Percentiles rank a stretch among this genome's conserved stretches.
These are phyloP conservation scores for Heliothis subflexa DNA, from an alignment of 1,140 invertebrate genomes.

Conservation along the genomic window DNA sequence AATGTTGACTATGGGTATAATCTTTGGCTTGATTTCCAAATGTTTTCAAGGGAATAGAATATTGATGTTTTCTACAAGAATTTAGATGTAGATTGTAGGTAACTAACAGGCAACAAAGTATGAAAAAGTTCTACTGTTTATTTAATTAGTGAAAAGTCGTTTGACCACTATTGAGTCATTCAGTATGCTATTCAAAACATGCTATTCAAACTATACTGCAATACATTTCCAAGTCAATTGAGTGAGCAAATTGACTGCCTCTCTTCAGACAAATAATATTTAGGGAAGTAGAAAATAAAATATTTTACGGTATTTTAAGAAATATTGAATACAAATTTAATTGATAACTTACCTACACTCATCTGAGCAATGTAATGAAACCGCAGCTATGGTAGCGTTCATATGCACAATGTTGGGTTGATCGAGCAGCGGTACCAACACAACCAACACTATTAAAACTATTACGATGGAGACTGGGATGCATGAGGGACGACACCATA, in stretches of 20 bases:
- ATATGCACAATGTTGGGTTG: slow-evolving; percentile 78
- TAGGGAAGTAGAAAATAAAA: too few relatives aligned
- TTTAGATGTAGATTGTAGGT: too few relatives aligned
- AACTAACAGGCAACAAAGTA: not conserved
- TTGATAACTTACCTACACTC: slow-evolving; percentile 85
- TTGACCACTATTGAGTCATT: too few relatives aligned
- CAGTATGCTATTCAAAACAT: too few relatives aligned
- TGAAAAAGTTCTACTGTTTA: too few relatives aligned
- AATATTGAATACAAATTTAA: not conserved
- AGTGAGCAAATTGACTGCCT: too few relatives aligned
- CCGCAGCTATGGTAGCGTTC: slow-evolving; percentile 56
- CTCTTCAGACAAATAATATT: too few relatives aligned
- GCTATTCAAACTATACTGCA: too few relatives aligned
- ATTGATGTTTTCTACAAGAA: not conserved
- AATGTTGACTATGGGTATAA: not conserved
- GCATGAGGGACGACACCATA: slow-evolving; percentile 91
- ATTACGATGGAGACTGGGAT: slow-evolving; percentile 93
- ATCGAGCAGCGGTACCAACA: slow-evolving; percentile 91
- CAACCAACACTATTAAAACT: slow-evolving; percentile 91
- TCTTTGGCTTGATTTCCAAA: not conserved
- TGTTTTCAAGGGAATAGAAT: not conserved
- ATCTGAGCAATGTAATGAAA: slow-evolving; percentile 82
- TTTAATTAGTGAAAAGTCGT: too few relatives aligned
- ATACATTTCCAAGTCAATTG: too few relatives aligned
- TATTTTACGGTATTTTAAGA: too few relatives aligned